Evolutionary conservation across 2,113 vertebrate species (phyloP).

Genomic region (Danionella cerebrum): DNA sequence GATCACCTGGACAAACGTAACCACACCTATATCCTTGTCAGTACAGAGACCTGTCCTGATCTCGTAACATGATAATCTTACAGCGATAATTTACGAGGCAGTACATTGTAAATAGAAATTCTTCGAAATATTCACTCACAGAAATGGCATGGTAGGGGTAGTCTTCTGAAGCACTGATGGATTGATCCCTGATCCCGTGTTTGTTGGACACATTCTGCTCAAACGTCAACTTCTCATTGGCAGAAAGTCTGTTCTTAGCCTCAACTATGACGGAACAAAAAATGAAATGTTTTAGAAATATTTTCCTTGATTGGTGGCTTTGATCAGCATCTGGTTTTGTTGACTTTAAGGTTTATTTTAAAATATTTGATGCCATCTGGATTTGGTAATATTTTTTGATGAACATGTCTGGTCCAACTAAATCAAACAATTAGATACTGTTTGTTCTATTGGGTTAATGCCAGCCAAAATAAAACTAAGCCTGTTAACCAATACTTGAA

Average conservation of each 20-base stretch:
- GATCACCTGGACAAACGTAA: not conserved
- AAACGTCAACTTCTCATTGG: constrained; percentile 54
- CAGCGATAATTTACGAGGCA: not conserved
- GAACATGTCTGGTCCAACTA: too few relatives aligned
- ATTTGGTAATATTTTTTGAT: too few relatives aligned
- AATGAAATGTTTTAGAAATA: too few relatives aligned
- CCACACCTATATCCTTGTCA: not conserved
- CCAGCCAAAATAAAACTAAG: constrained; percentile 4
- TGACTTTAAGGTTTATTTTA: too few relatives aligned
- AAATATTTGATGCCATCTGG: too few relatives aligned
- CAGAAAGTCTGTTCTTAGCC: not conserved
- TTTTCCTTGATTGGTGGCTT: not conserved
- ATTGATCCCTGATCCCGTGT: constrained; percentile 51
- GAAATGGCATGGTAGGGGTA: too few relatives aligned
- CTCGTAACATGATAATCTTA: not conserved
- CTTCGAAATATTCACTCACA: not conserved
- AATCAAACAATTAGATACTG: not conserved
- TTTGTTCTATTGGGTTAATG: not conserved
- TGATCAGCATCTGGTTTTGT: too few relatives aligned
- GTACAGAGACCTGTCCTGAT: not conserved
- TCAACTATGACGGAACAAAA: constrained; percentile 11
- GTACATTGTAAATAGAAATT: not conserved
- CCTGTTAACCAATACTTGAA: not conserved
- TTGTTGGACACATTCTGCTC: constrained; percentile 50
- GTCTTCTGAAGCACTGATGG: constrained; percentile 22